Conservation (phyloP, 2,888 invertebrate species). For the Drosophila neonasuta region DNA sequence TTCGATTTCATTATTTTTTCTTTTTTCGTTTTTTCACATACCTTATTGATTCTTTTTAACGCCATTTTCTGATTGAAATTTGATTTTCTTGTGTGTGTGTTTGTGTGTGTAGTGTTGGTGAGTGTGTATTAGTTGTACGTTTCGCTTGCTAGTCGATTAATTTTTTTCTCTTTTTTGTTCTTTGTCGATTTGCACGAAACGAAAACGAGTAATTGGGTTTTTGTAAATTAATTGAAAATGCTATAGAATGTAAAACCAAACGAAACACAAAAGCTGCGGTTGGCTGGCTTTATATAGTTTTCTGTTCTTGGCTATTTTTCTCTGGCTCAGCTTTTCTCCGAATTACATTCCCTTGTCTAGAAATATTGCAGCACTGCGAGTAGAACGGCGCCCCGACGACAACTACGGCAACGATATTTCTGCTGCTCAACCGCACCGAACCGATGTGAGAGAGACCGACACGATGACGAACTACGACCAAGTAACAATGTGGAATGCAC, state of each 20-base stretch:
- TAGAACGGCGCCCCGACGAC: conserved; percentile 75
- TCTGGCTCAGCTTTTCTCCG: conserved; percentile 63
- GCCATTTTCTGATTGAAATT: conserved; percentile 87
- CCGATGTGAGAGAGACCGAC: conserved; percentile 55
- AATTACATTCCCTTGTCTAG: conserved; percentile 67
- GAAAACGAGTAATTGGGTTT: conserved; percentile 39
- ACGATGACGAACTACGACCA: conserved; percentile 44
- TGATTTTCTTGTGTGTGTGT: conserved; percentile 77
- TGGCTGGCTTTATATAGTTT: conserved; percentile 28
- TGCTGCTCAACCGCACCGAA: conserved; percentile 41
- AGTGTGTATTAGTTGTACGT: conserved; percentile 60
- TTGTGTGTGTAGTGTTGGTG: conserved; percentile 48
- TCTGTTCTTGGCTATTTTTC: conserved; percentile 58
- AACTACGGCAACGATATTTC: conserved; percentile 67
- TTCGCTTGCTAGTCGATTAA: conserved; percentile 60
- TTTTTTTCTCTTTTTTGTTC: conserved; percentile 44
- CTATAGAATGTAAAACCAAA: conserved; percentile 62
- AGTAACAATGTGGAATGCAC: conserved; percentile 16
- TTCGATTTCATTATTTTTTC: conserved; percentile 44
- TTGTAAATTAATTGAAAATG: conserved; percentile 60
- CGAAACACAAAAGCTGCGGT: conserved; percentile 69
- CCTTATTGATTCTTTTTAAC: conserved; percentile 98
- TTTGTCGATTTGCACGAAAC: conserved; percentile 60
- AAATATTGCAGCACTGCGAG: conserved; percentile 74
- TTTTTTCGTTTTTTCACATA: conserved; percentile 77